These are phyloP conservation scores for Zosterops japonicus DNA, from an alignment of 2,113 vertebrate species.

Conservation along the genomic window DNA sequence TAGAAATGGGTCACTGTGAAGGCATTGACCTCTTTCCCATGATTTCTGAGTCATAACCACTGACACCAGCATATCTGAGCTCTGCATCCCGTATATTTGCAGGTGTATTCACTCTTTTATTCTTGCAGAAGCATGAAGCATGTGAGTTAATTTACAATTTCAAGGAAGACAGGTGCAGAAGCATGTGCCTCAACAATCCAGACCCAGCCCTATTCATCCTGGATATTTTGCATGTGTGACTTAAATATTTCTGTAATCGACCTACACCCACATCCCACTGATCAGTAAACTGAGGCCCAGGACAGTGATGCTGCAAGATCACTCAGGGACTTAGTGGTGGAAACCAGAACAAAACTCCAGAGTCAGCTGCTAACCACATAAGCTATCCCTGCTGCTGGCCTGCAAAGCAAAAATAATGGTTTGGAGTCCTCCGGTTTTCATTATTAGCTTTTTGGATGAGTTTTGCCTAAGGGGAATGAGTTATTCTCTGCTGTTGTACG, in stretches of 20 bases:
- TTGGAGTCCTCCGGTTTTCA: constrained; percentile 52
- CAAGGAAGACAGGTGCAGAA: background rate
- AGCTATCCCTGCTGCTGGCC: constrained; percentile 39
- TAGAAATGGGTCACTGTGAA: background rate
- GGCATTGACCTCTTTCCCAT: background rate
- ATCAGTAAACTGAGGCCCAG: background rate
- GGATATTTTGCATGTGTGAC: background rate
- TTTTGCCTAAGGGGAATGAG: constrained; percentile 62
- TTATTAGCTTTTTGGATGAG: constrained; percentile 64
- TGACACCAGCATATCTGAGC: background rate
- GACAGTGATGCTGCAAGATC: background rate
- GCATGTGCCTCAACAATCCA: background rate
- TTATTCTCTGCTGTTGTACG: constrained; percentile 27
- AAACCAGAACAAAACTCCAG: constrained; percentile 15
- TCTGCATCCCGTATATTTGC: background rate
- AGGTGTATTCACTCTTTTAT: background rate
- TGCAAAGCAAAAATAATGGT: constrained; percentile 48
- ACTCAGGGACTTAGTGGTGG: background rate
- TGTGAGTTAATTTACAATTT: background rate
- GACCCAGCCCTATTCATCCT: background rate
- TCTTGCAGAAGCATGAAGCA: background rate
- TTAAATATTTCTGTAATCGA: background rate
- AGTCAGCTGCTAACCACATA: constrained; percentile 53
- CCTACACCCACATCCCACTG: background rate
- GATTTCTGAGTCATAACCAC: constrained; percentile 9